Percentiles rank a stretch among this genome's conserved stretches.
Evolutionary conservation across 35 echinoderm and acorn worm genomes (phyloP).

Genomic region (Lytechinus variegatus): DNA sequence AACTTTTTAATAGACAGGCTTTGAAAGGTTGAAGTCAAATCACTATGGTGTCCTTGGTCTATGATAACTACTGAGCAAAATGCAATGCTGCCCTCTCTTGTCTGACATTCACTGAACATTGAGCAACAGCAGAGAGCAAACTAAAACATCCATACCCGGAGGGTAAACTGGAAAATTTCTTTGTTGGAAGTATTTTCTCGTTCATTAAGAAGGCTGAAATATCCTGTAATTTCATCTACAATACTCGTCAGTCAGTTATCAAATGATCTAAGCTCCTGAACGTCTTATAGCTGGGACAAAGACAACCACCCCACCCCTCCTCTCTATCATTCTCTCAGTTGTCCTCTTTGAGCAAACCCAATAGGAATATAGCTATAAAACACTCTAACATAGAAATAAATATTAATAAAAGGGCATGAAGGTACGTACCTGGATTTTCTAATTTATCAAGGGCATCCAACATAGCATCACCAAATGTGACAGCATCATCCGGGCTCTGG

Average conservation of each 20-base stretch:
- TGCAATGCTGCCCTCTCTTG: not conserved
- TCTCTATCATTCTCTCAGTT: not conserved
- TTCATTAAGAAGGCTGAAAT: not conserved
- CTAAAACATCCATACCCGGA: no score
- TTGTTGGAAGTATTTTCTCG: not conserved
- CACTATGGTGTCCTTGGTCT: no score
- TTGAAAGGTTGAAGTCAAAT: no score
- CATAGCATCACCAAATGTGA: constrained; percentile 75
- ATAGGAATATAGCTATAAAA: not conserved
- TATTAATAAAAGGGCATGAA: not conserved
- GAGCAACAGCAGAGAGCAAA: no score
- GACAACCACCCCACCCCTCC: not conserved
- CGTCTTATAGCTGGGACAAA: not conserved
- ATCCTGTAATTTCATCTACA: not conserved
- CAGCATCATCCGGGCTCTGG: constrained; percentile 81
- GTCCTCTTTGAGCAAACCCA: not conserved
- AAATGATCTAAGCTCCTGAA: not conserved
- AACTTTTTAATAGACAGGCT: no score
- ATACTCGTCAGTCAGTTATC: not conserved
- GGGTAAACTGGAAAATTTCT: not conserved
- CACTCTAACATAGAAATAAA: not conserved
- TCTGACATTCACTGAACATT: not conserved
- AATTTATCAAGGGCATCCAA: constrained; percentile 75
- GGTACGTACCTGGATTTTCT: constrained; percentile 38
- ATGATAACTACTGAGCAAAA: not conserved